phyloP scores from a whole-genome alignment of 1,140 invertebrate genomes.

The Leptestheria dahalacensis region DNA sequence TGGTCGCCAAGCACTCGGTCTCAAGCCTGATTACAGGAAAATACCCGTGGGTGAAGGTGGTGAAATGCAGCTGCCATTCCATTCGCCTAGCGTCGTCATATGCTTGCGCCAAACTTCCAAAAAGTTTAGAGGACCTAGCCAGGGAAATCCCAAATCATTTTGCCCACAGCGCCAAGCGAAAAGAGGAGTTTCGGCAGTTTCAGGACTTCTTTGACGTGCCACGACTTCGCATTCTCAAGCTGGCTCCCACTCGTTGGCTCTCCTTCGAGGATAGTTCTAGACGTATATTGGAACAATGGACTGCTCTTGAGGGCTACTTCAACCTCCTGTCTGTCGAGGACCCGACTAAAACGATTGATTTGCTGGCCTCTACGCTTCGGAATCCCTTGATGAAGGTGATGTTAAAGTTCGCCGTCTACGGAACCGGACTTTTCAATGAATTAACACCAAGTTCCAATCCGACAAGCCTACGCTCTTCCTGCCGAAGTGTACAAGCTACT shows the following conservation, averaged over 20 bases:
- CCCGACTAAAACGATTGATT: too few species aligned
- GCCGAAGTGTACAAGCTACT: too few species aligned
- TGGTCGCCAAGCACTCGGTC: conserved; percentile 25
- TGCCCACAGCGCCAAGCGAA: conserved; percentile 15
- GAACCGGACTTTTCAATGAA: too few species aligned
- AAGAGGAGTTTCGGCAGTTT: conserved; percentile 13
- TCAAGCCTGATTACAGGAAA: conserved; percentile 19
- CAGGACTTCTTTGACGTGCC: conserved; percentile 14
- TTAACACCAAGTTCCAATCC: too few species aligned
- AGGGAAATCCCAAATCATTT: conserved; percentile 16
- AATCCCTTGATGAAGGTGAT: too few species aligned
- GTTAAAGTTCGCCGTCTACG: too few species aligned
- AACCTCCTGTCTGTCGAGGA: too few species aligned
- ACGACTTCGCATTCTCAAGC: conserved; percentile 8
- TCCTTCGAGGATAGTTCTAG: conserved; percentile 13
- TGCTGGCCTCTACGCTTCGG: too few species aligned
- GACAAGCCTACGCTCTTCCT: too few species aligned
- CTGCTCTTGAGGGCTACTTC: too few species aligned
- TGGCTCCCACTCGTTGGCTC: conserved; percentile 14
- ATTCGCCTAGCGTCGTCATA: conserved; percentile 17
- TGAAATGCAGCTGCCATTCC: conserved; percentile 17
- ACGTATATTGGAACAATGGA: too few species aligned
- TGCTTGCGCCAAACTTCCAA: conserved; percentile 18
- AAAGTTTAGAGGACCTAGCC: conserved; percentile 16
- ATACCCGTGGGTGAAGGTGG: conserved; percentile 15